Evolutionary conservation across 2,797 vertebrate species (phyloP), one percentile per base, ranked within the genome.

Genomic region (Gymnopithys bicolor): DNA sequence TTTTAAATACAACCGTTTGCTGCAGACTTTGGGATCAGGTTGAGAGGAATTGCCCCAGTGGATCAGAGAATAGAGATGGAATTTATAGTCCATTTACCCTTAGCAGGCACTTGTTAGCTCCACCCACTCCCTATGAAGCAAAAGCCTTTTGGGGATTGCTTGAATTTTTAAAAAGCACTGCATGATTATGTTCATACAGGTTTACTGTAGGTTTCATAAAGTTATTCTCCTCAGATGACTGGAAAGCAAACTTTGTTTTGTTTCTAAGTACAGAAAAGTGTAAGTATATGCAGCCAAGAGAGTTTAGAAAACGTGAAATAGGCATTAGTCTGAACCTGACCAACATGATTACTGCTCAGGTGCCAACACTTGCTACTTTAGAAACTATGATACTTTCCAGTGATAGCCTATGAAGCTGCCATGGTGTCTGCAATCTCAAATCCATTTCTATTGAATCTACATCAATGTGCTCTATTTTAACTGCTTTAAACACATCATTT

Each of bases 1-100:
- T 91, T 92, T 87, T 86, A 88, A 90, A 70, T 82, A 84, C 59
- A 95, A 45, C 43, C 33, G 37, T 93, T 94, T 88, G 74, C 85
- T 3, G 1, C 49, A 70, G 85, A 76, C 52, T 93, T 87, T 74
- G 94, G 87, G 69, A 81, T 91, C 83, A 59, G 59, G 59, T 88
- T 63, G 68, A 84, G 59, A 86, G 49, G 83, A 89, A 84, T 88
- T 79, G 74, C 48, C 73, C 59, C 63, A 37, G 12, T 51, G 63
- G 76, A 67, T 73, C 55, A 55, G 48, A 78, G 58, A 75, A 84
- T 2, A 49, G 66, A 55, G 35, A 37, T 63, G 87, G 82, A 69
- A 88, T 76, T 78, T 70, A 86, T 43, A 63, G 52, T 18, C 67
- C 37, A 7, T 95, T 95, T 78, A 62, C 37, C 41, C 33, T 76